Conservation (phyloP, 2,888 invertebrate genomes). For the Serrognathus titanus region DNA sequence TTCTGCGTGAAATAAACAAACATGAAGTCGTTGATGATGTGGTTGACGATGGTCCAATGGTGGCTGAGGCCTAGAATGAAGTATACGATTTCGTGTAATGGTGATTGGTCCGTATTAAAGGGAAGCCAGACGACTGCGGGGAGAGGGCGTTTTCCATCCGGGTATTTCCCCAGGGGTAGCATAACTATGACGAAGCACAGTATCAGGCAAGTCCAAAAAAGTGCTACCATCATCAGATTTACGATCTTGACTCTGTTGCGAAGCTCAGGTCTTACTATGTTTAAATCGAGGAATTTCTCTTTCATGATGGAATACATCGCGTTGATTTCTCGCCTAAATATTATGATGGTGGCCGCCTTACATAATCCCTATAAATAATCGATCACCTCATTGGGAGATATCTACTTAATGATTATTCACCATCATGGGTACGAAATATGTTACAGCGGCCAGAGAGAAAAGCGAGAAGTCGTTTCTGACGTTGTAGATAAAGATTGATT, state of each 20-base stretch:
- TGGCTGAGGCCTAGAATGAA: slow-evolving; percentile 4
- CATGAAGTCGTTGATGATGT: slow-evolving; percentile 11
- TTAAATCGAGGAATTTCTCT: slow-evolving; percentile 15
- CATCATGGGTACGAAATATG: too few species aligned
- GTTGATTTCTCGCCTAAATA: slow-evolving; percentile 1
- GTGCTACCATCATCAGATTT: neutral
- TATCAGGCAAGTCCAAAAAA: neutral
- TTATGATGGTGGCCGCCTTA: too few species aligned
- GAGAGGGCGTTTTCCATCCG: slow-evolving; percentile 11
- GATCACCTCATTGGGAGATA: too few species aligned
- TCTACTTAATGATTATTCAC: too few species aligned
- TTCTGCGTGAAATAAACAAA: slow-evolving; percentile 19
- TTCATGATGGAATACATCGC: slow-evolving; percentile 12
- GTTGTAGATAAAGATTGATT: too few species aligned
- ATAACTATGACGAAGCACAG: slow-evolving; percentile 1
- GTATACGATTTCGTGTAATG: slow-evolving; percentile 13
- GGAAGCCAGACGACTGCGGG: slow-evolving; percentile 18
- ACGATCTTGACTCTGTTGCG: neutral
- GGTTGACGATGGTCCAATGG: slow-evolving; percentile 7
- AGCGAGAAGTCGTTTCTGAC: too few species aligned
- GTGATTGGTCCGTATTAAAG: slow-evolving; percentile 9
- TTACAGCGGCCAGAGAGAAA: too few species aligned
- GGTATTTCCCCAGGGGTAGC: slow-evolving; percentile 17
- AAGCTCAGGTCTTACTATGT: neutral
- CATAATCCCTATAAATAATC: too few species aligned